Base-by-base conservation (phyloP, 2,888 invertebrate genomes). In the Hirtodrosophila alboralis region DNA sequence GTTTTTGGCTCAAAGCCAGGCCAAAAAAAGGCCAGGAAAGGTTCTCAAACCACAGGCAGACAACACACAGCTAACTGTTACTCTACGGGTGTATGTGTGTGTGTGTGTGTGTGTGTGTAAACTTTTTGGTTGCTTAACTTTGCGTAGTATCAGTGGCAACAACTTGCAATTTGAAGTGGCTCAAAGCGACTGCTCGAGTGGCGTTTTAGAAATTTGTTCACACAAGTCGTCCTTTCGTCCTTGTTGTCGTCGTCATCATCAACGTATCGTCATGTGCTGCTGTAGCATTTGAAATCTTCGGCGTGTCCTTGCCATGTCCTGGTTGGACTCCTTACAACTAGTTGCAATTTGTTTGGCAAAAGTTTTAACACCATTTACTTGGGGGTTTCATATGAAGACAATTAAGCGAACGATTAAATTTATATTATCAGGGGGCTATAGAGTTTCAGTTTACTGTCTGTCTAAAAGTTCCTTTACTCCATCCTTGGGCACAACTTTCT, bases 281-380 rank as follows among this genome's bases (percentile, higher is more conserved):
- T 18, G 18, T 4, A 18, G 18, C 18, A 18, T 18, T n/a, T 5
- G 18, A 18, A 18, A 18, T 18, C 18, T 18, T 18, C 18, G 18
- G 2, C 5, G 58, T 52, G 56, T 52, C 52, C 41, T 67, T 61
- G 64, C 47, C 33, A 18, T 40, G 38, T 36, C 36, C 40, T 58
- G 40, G 36, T 28, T 37, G 57, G 37, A 52, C 53, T 61, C 60
- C 73, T 67, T 70, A 65, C 80, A 81, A 80, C 80, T 78, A 81
- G 81, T 81, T 84, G 81, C 81, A 80, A 81, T 81, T 81, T 81
- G 81, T 84, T 84, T 81, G 81, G 81, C 59, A 61, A 81, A 81
- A 81, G 66, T 81, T 81, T 84, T 80, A 81, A 80, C 81, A 81
- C 81, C 81, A 81, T 81, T 81, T 81, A 78, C 76, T 79, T 56